Base-by-base conservation (phyloP, 2,113 vertebrate species). In the Ifrita kowaldi region DNA sequence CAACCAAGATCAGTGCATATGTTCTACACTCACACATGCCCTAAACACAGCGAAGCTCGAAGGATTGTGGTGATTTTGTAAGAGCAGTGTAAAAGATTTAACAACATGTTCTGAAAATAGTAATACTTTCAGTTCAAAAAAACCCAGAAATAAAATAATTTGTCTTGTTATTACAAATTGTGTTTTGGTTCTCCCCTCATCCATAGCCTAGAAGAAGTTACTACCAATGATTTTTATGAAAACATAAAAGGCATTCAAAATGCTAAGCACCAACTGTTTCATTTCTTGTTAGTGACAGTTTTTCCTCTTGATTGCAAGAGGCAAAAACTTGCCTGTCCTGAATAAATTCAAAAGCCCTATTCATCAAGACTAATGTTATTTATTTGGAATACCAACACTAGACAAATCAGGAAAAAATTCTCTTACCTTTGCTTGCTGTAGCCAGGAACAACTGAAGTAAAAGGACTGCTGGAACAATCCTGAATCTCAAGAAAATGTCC, bases 361-460 rank as follows among this genome's bases (percentile, higher is more conserved):
- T 91, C 63, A 74, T 59, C 44, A 78, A 56, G 60, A 33, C 26
- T 69, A 94, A 70, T 60, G 17, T 4, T 75, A 59, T 56, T 92
- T 81, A 86, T 80, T 81, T 92, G 32, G n/a, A 93, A 63, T 53
- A 44, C 10, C 10, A 89, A 78, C 42, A 37, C n/a, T 60, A 65
- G 39, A 63, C 23, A 49, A 89, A 69, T 28, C n/a, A 87, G 69
- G 73, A 92, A 95, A 97, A 95, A 77, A 68, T 44, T 44, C 67
- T 37, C 86, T 97, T 98, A 98, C 98, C 97, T 97, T 92, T 92
- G 68, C 87, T 80, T 70, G 97, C 97, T 88, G 96, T 93, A 94
- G 97, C 97, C 85, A 98, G 84, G 94, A 96, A 78, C 20, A 97
- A 95, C 92, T 97, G 97, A 96, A 98, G 94, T 76, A 97, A 95